A percentile compares a stretch with the other conserved stretches of the same genome.
Conservation (phyloP, 23 tunicate genomes). For the Botrylloides violaceus region DNA sequence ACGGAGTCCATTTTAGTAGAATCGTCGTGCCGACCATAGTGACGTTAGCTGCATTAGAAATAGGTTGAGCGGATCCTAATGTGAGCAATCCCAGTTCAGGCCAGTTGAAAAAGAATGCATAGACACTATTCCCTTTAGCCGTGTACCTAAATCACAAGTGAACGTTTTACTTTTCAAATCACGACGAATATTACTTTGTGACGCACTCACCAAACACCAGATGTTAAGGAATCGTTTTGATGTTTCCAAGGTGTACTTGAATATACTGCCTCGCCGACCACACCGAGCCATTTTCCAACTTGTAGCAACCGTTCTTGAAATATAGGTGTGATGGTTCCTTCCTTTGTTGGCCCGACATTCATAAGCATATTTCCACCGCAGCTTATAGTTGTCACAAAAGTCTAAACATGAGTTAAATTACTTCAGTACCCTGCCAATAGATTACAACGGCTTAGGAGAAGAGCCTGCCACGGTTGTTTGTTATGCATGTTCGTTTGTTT, state of each 20-base stretch:
- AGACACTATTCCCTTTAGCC: conserved; percentile 10
- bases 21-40: conserved; percentile 35
- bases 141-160: no score
- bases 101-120: conserved; percentile 57
- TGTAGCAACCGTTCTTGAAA: conserved; percentile 36
- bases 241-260: conserved; percentile 50
- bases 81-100: conserved; percentile 25
- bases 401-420: conserved; percentile 4
- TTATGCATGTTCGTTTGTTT: no score
- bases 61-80: conserved; percentile 31
- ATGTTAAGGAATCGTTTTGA: conserved; percentile 55
- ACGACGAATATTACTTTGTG: no score
- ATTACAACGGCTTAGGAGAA: no score
- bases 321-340: conserved; percentile 52
- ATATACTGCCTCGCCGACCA: conserved; percentile 62
- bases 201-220: conserved; percentile 41
- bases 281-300: conserved; percentile 53
- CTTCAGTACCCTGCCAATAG: background rate
- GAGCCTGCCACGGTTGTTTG: no score
- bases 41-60: conserved; percentile 21
- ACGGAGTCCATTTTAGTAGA: conserved; percentile 17
- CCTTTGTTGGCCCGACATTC: conserved; percentile 68
- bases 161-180: no score
- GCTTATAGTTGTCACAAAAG: conserved; percentile 51
- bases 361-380: conserved; percentile 60